These are phyloP conservation scores for Brachionus plicatilis DNA, from an alignment of 1,140 invertebrate species.

Conservation along the genomic window DNA sequence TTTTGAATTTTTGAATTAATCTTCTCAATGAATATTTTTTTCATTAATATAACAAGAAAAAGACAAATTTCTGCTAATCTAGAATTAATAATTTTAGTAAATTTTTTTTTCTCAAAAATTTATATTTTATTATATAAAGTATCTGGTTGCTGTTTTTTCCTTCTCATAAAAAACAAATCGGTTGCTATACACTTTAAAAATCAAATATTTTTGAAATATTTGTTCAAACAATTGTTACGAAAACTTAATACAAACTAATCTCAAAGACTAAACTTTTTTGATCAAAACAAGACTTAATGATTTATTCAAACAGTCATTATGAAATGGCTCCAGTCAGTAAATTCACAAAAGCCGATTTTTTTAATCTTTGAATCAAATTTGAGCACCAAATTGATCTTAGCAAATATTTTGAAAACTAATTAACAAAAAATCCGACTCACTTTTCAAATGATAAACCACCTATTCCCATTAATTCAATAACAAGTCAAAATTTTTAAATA, in stretches of 20 bases:
- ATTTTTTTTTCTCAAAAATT: background rate
- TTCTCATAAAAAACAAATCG: background rate
- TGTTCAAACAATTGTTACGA: background rate
- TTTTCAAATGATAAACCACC: background rate
- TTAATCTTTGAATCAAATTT: background rate
- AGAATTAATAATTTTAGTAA: no score
- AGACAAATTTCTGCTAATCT: no score
- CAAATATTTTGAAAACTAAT: constrained; percentile 34
- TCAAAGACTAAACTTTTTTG: background rate
- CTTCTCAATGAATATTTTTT: background rate
- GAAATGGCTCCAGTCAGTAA: background rate
- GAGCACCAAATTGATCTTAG: background rate
- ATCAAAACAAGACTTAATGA: background rate
- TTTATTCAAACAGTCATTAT: background rate
- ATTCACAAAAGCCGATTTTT: background rate
- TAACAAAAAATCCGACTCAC: background rate
- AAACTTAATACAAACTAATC: background rate
- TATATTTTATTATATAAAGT: background rate
- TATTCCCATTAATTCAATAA: background rate
- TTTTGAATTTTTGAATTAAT: no score
- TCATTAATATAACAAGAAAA: background rate
- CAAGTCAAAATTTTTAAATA: background rate
- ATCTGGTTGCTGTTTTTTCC: background rate
- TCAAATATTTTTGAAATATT: background rate
- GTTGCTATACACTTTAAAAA: constrained; percentile 33